Base-by-base conservation (phyloP, 2,888 invertebrate species). In the Drosophila recens region DNA sequence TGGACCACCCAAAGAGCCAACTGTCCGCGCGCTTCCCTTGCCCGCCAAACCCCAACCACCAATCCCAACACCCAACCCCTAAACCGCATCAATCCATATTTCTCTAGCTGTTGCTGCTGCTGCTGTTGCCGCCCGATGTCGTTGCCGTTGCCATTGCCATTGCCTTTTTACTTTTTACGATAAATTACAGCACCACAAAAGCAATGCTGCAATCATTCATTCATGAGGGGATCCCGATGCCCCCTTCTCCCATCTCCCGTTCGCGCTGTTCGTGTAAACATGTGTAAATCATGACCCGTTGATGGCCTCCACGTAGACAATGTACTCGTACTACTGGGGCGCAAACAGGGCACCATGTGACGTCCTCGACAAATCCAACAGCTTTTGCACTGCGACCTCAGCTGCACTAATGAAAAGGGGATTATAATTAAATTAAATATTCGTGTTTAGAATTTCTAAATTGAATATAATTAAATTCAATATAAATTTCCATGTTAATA, bases 231-330 rank as follows among this genome's bases (percentile, higher is more conserved):
- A 64, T 49, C 67, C 43, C 54, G 11, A 46, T 51, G 20, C 33
- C 57, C 54, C 54, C 40, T 40, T 43, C 30, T 20, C 27, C 53
- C 58, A 49, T 43, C 30, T 17, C 27, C 51, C 58, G 46, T 51
- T 48, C 36, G 1, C 34, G 54, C 48, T 38, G 59, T 56, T 71
- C 70, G 75, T 91, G 87, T 91, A 91, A 91, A 91, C 91, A 91
- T 90, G 82, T 91, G 91, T 91, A 91, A 91, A 91, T 91, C 90
- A 91, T 90, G 81, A 79, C 79, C 79, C 88, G 89, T 72, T 87
- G 88, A 88, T 81, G 81, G 83, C 79, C 75, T 68, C 74, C 75
- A 75, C 74, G 67, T 72, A 67, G 72, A 57, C 56, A 45, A 36
- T 48, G 20, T 27, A 10, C 34, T 11, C 30, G 30, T 30, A 6